Conservation (phyloP, 1,140 invertebrate genomes). For the Platyscapa corneri region DNA sequence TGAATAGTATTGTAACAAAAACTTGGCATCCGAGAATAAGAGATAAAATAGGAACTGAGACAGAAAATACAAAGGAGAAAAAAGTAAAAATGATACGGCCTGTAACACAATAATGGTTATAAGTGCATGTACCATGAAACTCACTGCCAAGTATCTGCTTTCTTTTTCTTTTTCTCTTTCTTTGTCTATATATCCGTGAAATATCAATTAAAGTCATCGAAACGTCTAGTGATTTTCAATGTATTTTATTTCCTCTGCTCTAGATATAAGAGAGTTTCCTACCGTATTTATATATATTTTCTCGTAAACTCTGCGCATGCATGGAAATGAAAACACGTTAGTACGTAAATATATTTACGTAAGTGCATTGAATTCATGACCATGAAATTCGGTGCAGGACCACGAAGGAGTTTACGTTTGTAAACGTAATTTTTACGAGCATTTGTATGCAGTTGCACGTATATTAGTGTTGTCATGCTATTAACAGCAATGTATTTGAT, state of each 20-base stretch:
- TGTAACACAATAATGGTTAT: constrained; percentile 55
- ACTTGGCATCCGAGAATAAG: not conserved
- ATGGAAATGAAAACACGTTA: no score
- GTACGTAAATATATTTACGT: no score
- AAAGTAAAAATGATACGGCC: constrained; percentile 37
- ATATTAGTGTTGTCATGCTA: no score
- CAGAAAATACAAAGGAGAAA: no score
- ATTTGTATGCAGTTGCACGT: not conserved
- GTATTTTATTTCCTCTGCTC: not conserved
- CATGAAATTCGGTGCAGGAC: no score
- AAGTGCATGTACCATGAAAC: constrained; percentile 56
- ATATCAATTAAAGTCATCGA: constrained; percentile 25
- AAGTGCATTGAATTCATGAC: no score
- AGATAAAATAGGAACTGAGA: not conserved
- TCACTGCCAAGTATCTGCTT: constrained; percentile 46
- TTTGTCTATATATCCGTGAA: not conserved
- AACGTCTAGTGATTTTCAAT: not conserved
- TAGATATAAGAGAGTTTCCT: no score
- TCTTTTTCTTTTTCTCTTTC: not conserved
- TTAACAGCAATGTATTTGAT: not conserved
- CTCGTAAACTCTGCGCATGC: no score
- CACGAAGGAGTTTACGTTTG: no score
- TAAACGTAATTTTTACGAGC: not conserved
- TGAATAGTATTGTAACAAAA: not conserved
- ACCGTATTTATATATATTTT: no score